A percentile compares a stretch with the other conserved stretches of the same genome.
These are phyloP conservation scores for Nothocercus julius DNA, from an alignment of 2,113 vertebrate species.

Conservation along the genomic window DNA sequence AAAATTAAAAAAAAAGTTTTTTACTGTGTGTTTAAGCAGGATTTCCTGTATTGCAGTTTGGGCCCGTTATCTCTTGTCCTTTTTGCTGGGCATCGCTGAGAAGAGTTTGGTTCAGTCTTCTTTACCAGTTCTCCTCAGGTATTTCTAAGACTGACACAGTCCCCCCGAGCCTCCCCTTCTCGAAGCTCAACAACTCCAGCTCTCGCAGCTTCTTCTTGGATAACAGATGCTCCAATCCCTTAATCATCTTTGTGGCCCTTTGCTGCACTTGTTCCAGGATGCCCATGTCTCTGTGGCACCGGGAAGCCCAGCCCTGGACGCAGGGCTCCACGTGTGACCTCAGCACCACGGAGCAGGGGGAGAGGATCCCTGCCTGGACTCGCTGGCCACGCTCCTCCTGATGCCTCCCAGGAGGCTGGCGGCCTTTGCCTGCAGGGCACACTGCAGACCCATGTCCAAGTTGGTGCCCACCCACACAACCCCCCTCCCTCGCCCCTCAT, in stretches of 20 bases:
- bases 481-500: too few species aligned
- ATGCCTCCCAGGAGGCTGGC: too few species aligned
- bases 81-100: too few species aligned
- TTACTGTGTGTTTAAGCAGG: too few species aligned
- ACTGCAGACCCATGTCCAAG: not conserved
- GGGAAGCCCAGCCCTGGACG: not conserved
- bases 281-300: too few species aligned
- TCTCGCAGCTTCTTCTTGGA: not conserved
- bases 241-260: too few species aligned
- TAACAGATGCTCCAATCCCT: not conserved
- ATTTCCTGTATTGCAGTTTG: too few species aligned
- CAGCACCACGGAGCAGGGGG: not conserved
- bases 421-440: too few species aligned
- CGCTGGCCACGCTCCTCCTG: not conserved
- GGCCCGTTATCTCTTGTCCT: too few species aligned
- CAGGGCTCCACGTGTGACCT: not conserved
- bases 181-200: not conserved
- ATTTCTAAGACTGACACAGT: not conserved
- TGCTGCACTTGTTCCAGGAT: not conserved
- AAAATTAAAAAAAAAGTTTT: too few species aligned
- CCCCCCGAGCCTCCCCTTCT: not conserved
- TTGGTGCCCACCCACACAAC: not conserved
- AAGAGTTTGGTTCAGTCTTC: too few species aligned
- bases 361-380: not conserved
- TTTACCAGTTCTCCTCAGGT: not conserved